Conservation (phyloP, 1,140 invertebrate species). For the Matsumurasca onukii region DNA sequence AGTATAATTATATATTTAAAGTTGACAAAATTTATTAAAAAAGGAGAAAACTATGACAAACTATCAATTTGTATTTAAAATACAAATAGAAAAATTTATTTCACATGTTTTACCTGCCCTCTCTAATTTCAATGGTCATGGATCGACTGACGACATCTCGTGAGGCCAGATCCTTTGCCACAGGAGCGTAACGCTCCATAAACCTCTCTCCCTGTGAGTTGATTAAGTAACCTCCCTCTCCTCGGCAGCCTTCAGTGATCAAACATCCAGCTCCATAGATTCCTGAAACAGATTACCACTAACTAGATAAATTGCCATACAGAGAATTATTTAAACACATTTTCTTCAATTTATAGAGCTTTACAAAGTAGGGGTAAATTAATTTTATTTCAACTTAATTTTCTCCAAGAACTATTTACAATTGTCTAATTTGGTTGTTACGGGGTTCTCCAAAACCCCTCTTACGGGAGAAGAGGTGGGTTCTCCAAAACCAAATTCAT, state of each 20-base stretch:
- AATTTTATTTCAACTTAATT: too few relatives aligned
- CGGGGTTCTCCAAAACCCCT: too few relatives aligned
- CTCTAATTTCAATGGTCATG: conserved; percentile 82
- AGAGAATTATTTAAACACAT: too few relatives aligned
- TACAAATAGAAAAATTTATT: too few relatives aligned
- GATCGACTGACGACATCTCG: conserved; percentile 81
- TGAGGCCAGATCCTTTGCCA: conserved; percentile 83
- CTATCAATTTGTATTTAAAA: not conserved
- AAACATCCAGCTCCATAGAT: conserved; percentile 65
- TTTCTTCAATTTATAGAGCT: not conserved
- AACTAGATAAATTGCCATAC: not conserved
- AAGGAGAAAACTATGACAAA: not conserved
- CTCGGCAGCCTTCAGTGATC: conserved; percentile 80
- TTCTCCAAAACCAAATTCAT: too few relatives aligned
- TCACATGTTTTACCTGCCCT: conserved; percentile 56
- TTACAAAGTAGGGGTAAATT: too few relatives aligned
- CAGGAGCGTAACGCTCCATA: conserved; percentile 85
- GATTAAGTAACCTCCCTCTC: conserved; percentile 80
- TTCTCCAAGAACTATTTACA: too few relatives aligned
- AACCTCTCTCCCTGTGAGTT: conserved; percentile 82
- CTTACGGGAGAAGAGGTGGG: too few relatives aligned
- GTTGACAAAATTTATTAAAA: not conserved
- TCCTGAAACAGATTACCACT: conserved; percentile 48
- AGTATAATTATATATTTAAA: too few relatives aligned
- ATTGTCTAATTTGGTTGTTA: too few relatives aligned